phyloP scores from a whole-genome alignment of 2,888 invertebrate genomes.

The Gari tellinella region DNA sequence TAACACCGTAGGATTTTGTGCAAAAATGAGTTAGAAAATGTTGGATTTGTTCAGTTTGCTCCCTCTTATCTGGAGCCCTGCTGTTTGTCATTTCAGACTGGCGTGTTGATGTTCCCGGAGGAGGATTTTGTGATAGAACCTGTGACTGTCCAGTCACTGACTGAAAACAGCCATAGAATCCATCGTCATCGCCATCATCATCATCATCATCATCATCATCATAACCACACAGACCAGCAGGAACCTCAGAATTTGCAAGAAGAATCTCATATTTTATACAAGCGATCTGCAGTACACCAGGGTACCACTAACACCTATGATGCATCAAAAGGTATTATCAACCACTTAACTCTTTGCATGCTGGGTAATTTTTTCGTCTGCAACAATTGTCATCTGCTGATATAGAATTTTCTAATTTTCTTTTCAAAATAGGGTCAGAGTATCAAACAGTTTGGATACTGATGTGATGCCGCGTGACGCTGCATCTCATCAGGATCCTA shows the following conservation, averaged over 20 bases:
- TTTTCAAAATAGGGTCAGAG: too few relatives aligned
- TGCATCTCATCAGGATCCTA: too few relatives aligned
- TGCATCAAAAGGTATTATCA: constrained; percentile 11
- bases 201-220: constrained; percentile 23
- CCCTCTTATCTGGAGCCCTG: too few relatives aligned
- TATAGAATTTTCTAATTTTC: too few relatives aligned
- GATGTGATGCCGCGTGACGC: too few relatives aligned
- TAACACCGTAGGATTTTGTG: too few relatives aligned
- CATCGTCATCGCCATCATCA: constrained; percentile 13
- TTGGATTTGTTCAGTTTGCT: too few relatives aligned
- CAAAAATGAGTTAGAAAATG: too few relatives aligned
- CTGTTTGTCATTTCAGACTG: constrained; percentile 61
- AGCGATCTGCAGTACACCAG: constrained; percentile 54
- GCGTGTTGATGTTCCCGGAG: constrained; percentile 66
- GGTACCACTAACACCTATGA: constrained; percentile 41
- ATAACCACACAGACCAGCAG: constrained; percentile 17
- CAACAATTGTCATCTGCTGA: too few relatives aligned
- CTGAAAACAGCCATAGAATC: constrained; percentile 8
- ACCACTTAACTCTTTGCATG: too few relatives aligned
- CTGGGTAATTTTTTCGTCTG: too few relatives aligned
- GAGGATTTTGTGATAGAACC: constrained; percentile 75
- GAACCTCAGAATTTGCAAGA: not conserved
- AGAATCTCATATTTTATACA: constrained; percentile 63
- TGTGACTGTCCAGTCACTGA: constrained; percentile 46
- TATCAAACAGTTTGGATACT: too few relatives aligned